Evolutionary conservation across 35 echinoderm and acorn worm genomes (phyloP).

Genomic region (Ophioderma brevispina): DNA sequence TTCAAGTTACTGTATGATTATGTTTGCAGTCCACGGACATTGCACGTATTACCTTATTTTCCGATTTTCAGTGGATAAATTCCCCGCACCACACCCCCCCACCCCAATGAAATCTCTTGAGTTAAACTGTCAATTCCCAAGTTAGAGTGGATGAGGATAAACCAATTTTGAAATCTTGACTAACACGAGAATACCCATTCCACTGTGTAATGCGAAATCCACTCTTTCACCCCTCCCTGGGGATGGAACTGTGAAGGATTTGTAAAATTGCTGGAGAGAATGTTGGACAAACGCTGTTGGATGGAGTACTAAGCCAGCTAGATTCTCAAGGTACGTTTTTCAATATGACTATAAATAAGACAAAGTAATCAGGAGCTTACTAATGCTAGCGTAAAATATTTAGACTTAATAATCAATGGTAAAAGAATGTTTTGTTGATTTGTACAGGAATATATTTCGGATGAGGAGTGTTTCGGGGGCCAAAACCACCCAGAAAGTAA

Average conservation of each 20-base stretch:
- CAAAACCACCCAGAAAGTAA: no score
- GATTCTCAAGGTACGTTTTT: constrained; percentile 7
- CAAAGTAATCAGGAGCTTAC: no score
- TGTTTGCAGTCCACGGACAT: no score
- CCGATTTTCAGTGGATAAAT: constrained; percentile 23
- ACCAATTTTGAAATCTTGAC: not conserved
- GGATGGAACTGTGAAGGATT: not conserved
- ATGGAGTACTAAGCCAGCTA: not conserved
- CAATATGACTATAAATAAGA: no score
- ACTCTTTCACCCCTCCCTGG: constrained; percentile 19
- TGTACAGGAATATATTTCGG: no score
- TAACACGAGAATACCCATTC: not conserved
- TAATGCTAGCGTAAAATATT: no score
- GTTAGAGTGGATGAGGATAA: not conserved
- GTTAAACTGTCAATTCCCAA: not conserved
- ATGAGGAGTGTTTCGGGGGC: no score
- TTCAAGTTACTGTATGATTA: no score
- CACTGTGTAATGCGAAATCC: not conserved
- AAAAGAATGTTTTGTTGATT: no score
- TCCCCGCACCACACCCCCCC: no score
- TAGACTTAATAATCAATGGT: no score
- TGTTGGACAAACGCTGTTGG: not conserved
- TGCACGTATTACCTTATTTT: no score
- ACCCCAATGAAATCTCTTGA: not conserved
- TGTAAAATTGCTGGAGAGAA: not conserved